Conservation (phyloP, 2,797 vertebrate genomes). For the Allobates femoralis region DNA sequence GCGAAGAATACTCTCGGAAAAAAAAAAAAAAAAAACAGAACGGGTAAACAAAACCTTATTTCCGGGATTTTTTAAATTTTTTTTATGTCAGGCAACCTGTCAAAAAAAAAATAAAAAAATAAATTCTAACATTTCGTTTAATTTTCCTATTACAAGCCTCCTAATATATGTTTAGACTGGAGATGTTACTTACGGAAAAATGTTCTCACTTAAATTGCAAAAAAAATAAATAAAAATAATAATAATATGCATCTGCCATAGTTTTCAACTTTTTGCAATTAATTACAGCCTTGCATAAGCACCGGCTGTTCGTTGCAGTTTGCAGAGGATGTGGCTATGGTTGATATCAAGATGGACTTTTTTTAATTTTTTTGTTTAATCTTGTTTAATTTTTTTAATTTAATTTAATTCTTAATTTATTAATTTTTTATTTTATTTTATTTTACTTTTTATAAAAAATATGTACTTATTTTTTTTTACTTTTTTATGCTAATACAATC, state of each 20-base stretch:
- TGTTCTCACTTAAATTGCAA: not conserved
- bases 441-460: not conserved
- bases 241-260: constrained; percentile 13
- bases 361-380: too few relatives aligned
- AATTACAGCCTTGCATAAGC: constrained; percentile 43
- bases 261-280: constrained; percentile 37
- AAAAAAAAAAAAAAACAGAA: not conserved
- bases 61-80: not conserved
- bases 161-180: constrained; percentile 39
- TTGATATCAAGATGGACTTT: not conserved
- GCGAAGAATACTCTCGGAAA: not conserved
- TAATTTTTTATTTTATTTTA: not conserved
- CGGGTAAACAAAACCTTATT: not conserved
- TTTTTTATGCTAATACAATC: not conserved
- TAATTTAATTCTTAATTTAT: not conserved
- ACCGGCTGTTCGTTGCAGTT: constrained; percentile 8
- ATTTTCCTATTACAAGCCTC: constrained; percentile 26
- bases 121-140: not conserved
- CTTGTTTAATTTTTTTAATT: too few relatives aligned
- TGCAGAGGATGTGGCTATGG: not conserved
- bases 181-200: not conserved
- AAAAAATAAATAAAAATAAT: not conserved
- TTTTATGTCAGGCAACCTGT: not conserved
- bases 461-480: not conserved
- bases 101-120: constrained; percentile 8